Percentiles rank a stretch among this genome's conserved stretches.
Conservation (phyloP, 2,113 vertebrate species). For the Albula goreensis region DNA sequence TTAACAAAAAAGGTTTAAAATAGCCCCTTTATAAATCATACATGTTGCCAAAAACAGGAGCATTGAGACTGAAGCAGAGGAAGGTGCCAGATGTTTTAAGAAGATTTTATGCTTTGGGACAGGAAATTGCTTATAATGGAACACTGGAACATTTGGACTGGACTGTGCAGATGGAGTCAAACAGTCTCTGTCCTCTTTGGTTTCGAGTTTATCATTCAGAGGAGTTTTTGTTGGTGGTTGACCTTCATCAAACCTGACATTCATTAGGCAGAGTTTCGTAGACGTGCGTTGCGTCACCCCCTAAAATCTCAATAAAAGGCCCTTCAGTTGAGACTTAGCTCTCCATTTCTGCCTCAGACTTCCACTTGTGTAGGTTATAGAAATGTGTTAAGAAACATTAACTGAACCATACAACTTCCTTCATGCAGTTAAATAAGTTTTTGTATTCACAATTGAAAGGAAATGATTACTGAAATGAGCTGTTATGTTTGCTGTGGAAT, state of each 20-base stretch:
- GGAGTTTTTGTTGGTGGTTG: constrained; percentile 9
- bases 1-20: background rate
- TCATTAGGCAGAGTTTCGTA: constrained; percentile 14
- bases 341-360: background rate
- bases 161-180: constrained; percentile 36
- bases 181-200: constrained; percentile 27
- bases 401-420: background rate
- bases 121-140: constrained; percentile 41
- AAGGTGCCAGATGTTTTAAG: constrained; percentile 29
- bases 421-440: background rate
- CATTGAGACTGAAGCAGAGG: background rate
- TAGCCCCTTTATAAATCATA: background rate
- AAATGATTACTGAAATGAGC: background rate
- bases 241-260: constrained; percentile 30
- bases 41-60: constrained; percentile 12
- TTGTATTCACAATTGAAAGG: background rate
- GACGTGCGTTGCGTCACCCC: constrained; percentile 17
- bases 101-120: constrained; percentile 28
- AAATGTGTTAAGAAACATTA: background rate
- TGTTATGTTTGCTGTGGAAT: background rate
- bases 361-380: background rate
- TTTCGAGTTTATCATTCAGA: constrained; percentile 20
- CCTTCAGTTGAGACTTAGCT: background rate
- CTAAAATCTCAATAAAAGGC: constrained; percentile 1
- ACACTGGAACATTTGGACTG: constrained; percentile 26